Evolutionary conservation across 1,140 invertebrate genomes (phyloP).

Genomic region (Cotesia glomerata): DNA sequence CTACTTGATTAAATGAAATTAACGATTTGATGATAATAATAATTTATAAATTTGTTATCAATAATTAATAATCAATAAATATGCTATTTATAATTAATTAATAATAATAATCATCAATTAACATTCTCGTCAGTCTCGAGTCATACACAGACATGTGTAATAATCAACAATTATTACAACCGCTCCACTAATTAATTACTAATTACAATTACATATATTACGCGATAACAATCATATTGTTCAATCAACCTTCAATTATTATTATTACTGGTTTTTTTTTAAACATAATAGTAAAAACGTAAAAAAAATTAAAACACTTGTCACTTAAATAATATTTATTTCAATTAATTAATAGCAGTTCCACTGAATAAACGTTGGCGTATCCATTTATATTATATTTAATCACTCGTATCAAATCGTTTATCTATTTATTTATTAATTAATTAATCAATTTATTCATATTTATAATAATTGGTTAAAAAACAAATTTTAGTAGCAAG

Average conservation of each 20-base stretch:
- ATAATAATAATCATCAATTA: not conserved
- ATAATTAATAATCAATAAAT: not conserved
- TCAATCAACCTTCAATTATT: conserved; percentile 6
- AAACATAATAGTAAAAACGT: not conserved
- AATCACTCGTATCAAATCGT: no score
- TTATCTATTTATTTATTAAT: not conserved
- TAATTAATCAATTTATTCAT: not conserved
- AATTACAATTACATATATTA: not conserved
- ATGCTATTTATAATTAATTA: not conserved
- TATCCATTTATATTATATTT: no score
- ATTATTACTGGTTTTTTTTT: not conserved
- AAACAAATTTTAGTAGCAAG: conserved; percentile 1
- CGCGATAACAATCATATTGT: conserved; percentile 16
- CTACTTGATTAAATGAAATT: not conserved
- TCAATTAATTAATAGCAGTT: not conserved
- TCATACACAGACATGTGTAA: not conserved
- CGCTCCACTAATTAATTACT: conserved; percentile 13
- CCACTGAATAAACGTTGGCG: not conserved
- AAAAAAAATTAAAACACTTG: not conserved
- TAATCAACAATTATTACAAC: conserved; percentile 8
- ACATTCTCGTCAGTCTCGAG: conserved; percentile 7
- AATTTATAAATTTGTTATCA: not conserved
- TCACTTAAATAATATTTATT: not conserved
- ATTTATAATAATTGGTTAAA: not conserved
- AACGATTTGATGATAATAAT: not conserved